phyloP scores from a whole-genome alignment of 2,888 invertebrate species.

The Aproaerema taeniolella region DNA sequence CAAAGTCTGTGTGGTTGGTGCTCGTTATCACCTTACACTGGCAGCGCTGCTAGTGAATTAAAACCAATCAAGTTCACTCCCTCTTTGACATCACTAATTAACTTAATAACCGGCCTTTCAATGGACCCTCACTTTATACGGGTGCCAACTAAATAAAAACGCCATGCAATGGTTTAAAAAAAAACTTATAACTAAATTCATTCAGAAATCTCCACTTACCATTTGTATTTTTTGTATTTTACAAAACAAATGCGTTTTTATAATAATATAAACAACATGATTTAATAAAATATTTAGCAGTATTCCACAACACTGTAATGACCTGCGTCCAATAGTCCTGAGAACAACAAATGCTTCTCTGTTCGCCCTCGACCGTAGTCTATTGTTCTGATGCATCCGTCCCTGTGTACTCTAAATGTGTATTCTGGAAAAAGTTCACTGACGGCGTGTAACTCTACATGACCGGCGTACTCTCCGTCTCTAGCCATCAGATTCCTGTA shows the following conservation, averaged over 20 bases:
- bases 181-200: neutral
- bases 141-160: neutral
- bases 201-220: too few species aligned
- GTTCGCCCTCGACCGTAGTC: constrained; percentile 54
- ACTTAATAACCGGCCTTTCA: constrained; percentile 2
- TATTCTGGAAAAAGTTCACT: constrained; percentile 52
- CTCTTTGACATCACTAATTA: constrained; percentile 2
- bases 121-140: neutral
- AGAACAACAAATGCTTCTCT: constrained; percentile 56
- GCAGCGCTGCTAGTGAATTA: neutral
- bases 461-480: constrained; percentile 63
- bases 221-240: too few species aligned
- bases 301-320: constrained; percentile 61
- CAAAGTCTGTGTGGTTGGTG: too few species aligned
- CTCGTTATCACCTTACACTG: too few species aligned
- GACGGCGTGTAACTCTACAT: constrained; percentile 56
- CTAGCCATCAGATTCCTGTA: constrained; percentile 50
- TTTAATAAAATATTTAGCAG: constrained; percentile 6
- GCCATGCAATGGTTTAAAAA: neutral
- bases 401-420: constrained; percentile 56
- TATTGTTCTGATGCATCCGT: constrained; percentile 43
- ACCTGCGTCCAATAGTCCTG: constrained; percentile 58
- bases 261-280: neutral
- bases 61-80: constrained; percentile 2
- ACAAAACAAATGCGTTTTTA: too few species aligned